Evolutionary conservation across 64 coral and sea anemone species (phyloP), one percentile per base, ranked within the genome.

Genomic region (Cladopsammia gracilis): DNA sequence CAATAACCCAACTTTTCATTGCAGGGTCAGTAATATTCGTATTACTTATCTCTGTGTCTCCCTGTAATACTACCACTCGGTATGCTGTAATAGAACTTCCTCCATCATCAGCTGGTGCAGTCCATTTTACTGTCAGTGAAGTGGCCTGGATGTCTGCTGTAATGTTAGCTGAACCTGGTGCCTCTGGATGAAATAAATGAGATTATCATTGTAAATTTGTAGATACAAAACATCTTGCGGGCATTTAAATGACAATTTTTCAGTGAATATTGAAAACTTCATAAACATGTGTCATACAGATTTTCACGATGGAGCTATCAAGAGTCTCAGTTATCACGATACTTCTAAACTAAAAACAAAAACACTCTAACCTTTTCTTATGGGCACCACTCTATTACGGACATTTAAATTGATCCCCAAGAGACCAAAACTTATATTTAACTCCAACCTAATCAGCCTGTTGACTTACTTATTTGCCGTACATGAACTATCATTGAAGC

Each of bases 391-490:
- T 34, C 34, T 34, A 34, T 34, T 34, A 34, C 34, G 34, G 34
- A 34, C 34, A 34, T 34, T 34, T 34, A 0, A 34, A 34, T 34
- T 34, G 34, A 34, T 34, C 34, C 34, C 34, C 0, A 34, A 34
- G 34, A 34, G 34, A 34, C 34, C 34, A 34, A 34, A 34, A 34
- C 34, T 34, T 34, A 0, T 34, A 34, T 34, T 34, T 34, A 34
- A 34, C 34, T 34, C 34, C 34, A 34, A 34, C 34, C 34, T 34
- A 34, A 34, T 34, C 34, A 34, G 2, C 34, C 34, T 34, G 34
- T 34, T 34, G 34, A 42, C 79, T 59, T 62, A 82, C 79, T 82
- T 46, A 82, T 59, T 20, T 82, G 79, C 12, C 13, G 7, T 43
- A 82, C 53, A 10, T 56, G 53, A 56, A 56, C 2, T 4, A 42